Conservation (phyloP, 2,888 invertebrate species). For the Venustoraphidia nigricollis region DNA sequence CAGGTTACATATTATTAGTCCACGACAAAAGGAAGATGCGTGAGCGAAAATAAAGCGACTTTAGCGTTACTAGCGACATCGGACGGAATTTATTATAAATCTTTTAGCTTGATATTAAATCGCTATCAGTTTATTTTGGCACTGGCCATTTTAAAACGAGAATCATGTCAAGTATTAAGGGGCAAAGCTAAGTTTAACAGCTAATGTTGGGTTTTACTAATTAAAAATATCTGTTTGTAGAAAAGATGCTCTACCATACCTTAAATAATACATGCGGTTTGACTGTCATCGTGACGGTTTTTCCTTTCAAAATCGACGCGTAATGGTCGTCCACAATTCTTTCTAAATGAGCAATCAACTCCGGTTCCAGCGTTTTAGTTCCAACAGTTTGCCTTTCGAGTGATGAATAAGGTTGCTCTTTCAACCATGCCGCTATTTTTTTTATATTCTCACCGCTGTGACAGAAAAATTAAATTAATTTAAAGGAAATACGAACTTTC, state of each 20-base stretch:
- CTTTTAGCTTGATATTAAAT: too few relatives aligned
- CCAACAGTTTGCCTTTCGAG: conserved; percentile 53
- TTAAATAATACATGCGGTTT: conserved; percentile 64
- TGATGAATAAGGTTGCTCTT: conserved; percentile 44
- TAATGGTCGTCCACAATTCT: conserved; percentile 26
- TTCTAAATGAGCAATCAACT: conserved; percentile 38
- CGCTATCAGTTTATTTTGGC: too few relatives aligned
- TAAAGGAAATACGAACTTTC: not conserved
- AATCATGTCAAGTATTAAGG: too few relatives aligned
- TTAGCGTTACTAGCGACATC: too few relatives aligned
- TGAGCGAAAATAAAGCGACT: too few relatives aligned
- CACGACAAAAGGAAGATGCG: too few relatives aligned
- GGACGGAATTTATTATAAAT: too few relatives aligned
- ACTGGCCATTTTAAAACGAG: too few relatives aligned
- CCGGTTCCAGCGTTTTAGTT: conserved; percentile 52
- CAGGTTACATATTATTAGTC: too few relatives aligned
- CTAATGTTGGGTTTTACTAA: not conserved
- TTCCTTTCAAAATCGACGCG: conserved; percentile 19
- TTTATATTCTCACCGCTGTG: conserved; percentile 33
- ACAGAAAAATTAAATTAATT: conserved; percentile 6
- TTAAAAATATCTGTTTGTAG: not conserved
- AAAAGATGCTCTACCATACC: conserved; percentile 29
- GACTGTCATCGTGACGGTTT: conserved; percentile 53
- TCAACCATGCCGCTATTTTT: conserved; percentile 48
- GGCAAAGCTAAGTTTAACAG: not conserved